phyloP scores from a whole-genome alignment of 2,113 vertebrate species.

The Calonectris borealis region DNA sequence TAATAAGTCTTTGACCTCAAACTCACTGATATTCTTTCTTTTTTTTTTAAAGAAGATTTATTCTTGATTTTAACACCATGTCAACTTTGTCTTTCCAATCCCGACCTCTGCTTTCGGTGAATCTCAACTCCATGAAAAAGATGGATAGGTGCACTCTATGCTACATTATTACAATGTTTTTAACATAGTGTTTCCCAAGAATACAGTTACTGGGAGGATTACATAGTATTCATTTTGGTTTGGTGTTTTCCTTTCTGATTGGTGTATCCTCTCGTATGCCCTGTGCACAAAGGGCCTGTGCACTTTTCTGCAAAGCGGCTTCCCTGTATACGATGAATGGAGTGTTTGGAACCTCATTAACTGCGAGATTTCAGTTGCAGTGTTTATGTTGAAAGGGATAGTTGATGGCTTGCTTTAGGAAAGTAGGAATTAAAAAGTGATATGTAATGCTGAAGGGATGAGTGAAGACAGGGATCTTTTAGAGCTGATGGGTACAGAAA shows the following conservation, averaged over 20 bases:
- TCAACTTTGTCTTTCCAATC: neutral
- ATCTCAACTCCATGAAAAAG: neutral
- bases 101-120: neutral
- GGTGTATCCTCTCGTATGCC: fast-evolving
- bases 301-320: neutral
- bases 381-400: neutral
- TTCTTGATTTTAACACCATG: neutral
- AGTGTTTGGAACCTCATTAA: neutral
- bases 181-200: neutral
- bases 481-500: neutral
- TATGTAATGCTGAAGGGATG: neutral
- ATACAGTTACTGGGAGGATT: neutral
- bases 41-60: neutral
- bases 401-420: neutral
- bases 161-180: neutral
- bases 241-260: neutral
- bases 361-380: neutral
- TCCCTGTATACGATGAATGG: neutral
- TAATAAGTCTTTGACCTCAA: neutral
- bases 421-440: neutral
- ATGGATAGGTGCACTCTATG: neutral
- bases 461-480: neutral
- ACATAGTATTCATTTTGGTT: neutral
- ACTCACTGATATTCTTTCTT: neutral
- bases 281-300: neutral